A percentile compares a stretch with the other conserved stretches of the same genome.
These are phyloP conservation scores for Cephus runcator DNA, from an alignment of 2,888 invertebrate genomes.

Conservation along the genomic window DNA sequence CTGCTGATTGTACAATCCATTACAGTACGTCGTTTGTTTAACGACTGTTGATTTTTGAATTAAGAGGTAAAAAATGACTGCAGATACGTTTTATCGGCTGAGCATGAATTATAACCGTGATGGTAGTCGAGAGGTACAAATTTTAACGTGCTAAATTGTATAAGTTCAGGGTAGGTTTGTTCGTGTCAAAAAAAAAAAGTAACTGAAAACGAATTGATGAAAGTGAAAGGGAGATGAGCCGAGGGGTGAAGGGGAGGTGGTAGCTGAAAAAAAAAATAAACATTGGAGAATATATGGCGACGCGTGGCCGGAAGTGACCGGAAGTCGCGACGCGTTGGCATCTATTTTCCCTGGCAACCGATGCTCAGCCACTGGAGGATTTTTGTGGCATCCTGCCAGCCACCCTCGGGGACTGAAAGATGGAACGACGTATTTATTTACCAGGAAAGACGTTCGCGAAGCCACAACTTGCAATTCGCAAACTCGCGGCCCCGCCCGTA, in stretches of 20 bases:
- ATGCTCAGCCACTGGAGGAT: neutral
- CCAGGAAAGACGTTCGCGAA: constrained; percentile 22
- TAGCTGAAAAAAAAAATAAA: neutral
- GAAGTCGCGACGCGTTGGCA: neutral
- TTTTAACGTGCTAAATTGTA: neutral
- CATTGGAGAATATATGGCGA: neutral
- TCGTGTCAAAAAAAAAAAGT: neutral
- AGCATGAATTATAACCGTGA: neutral
- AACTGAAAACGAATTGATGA: neutral
- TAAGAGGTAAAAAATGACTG: neutral
- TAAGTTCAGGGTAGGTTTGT: neutral
- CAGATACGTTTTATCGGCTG: neutral
- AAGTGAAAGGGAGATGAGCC: neutral
- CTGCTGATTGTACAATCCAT: neutral
- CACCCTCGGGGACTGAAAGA: constrained; percentile 28
- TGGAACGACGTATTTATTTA: constrained; percentile 50
- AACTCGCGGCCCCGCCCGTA: neutral
- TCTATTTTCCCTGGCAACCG: neutral
- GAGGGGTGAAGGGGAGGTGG: neutral
- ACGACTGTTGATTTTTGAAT: neutral
- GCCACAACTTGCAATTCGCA: constrained; percentile 3
- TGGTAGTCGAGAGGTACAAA: neutral
- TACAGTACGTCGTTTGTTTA: neutral
- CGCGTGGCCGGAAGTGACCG: neutral
- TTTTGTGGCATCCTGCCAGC: constrained; percentile 14